Base-by-base conservation (phyloP, 2,113 vertebrate species). In the Semnornis frantzii region DNA sequence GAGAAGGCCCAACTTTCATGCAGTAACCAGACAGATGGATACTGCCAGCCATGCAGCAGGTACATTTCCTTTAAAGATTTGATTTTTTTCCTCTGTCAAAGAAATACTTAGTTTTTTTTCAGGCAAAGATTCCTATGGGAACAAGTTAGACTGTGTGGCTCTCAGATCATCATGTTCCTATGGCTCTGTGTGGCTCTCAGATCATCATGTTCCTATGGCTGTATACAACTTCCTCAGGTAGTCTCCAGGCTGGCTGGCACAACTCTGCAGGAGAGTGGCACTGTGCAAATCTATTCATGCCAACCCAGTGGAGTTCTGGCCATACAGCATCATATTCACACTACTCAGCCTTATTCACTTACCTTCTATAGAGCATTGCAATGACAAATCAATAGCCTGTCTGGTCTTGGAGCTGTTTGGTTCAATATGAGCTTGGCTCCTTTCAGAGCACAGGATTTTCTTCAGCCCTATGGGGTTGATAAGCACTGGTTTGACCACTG, bases 121-220 rank as follows among this genome's bases (percentile, higher is more conserved):
- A 90, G 59, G 33, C 44, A 70, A 39, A 37, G 30, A 58, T 76
- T 90, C 59, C 52, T 28, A 8, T 31, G 37, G 44, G 33, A 84
- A 44, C 18, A 75, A 48, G 62, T 23, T 1, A 57, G 42, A 25
- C 7, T 52, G 7, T 6, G 12, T 5, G 10, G 58, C 6, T 15
- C 44, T 30, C 16, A 34, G n/a, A 42, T 59, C 73, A 60, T 5
- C 25, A 14, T 24, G 37, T 6, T 77, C 27, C 57, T n/a, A n/a
- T 0, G 4, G 54, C 6, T 8, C 7, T 57, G 7, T 6, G 12
- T 5, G 10, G 58, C 6, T 15, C 42, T 30, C 16, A 34, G n/a
- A 42, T 59, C 73, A 60, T 5, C 25, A 14, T 24, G 37, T 6
- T 77, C 27, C 57, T n/a, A n/a, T 0, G 4, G 54, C 6, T 8